These are phyloP conservation scores for Drosophila emarginata DNA, from an alignment of 2,888 invertebrate genomes.

Conservation along the genomic window DNA sequence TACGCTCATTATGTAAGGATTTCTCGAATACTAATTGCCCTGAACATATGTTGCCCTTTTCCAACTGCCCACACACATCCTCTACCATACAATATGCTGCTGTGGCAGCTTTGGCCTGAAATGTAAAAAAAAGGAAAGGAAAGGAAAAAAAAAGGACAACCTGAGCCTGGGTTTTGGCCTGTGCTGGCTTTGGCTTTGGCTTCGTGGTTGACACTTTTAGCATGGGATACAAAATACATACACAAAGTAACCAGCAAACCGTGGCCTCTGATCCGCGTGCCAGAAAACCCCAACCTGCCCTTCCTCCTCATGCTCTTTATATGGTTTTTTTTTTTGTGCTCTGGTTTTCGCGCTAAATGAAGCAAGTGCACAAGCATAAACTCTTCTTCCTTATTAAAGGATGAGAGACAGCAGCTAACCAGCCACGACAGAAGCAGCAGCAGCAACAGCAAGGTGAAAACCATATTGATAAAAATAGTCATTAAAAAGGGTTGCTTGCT, in stretches of 20 bases:
- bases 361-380: slow-evolving; percentile 68
- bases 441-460: slow-evolving; percentile 39
- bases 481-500: slow-evolving; percentile 56
- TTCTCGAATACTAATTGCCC: not conserved
- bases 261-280: not conserved
- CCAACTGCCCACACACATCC: not conserved
- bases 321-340: not conserved
- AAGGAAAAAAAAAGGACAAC: not conserved
- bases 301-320: not conserved
- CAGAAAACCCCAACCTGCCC: not conserved
- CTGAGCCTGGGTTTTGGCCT: not conserved
- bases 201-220: slow-evolving; percentile 51
- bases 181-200: slow-evolving; percentile 25
- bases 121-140: not conserved
- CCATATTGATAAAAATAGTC: slow-evolving; percentile 72
- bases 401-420: slow-evolving; percentile 49
- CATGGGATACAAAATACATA: slow-evolving; percentile 40
- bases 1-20: not conserved
- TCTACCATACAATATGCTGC: no score
- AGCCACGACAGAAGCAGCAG: slow-evolving; percentile 25
- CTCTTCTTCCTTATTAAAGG: slow-evolving; percentile 62
- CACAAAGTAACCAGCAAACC: slow-evolving; percentile 10
- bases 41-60: not conserved
- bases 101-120: no score
- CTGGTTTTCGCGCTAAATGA: slow-evolving; percentile 54